Evolutionary conservation across 2,113 vertebrate genomes (phyloP).

Genomic region (Silurus glanis): DNA sequence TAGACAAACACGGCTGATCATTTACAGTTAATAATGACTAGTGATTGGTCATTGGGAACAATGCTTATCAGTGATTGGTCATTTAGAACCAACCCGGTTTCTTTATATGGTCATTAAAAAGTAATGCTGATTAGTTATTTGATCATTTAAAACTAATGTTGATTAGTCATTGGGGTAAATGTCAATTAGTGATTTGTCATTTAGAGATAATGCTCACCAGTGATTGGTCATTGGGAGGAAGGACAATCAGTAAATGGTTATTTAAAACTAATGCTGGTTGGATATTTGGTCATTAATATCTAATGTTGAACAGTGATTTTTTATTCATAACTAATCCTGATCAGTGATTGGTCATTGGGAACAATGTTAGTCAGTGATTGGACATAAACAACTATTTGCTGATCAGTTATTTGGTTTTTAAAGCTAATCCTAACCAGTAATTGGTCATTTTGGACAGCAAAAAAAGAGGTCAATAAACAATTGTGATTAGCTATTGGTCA

Average conservation of each 20-base stretch:
- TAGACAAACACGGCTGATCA: background rate
- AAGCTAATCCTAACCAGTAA: background rate
- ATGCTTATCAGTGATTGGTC: background rate
- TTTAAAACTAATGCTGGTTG: too few species aligned
- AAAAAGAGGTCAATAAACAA: background rate
- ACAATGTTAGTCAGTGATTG: too few species aligned
- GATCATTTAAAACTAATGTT: background rate
- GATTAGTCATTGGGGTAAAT: background rate
- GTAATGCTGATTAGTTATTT: background rate
- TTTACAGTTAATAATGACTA: background rate
- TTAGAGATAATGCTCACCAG: background rate
- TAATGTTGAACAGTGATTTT: too few species aligned
- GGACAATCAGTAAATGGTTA: background rate
- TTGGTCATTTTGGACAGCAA: background rate
- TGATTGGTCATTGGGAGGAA: background rate
- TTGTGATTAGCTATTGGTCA: background rate
- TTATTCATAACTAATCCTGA: too few species aligned
- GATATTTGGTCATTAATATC: too few species aligned
- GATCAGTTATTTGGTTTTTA: too few species aligned
- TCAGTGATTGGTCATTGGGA: too few species aligned
- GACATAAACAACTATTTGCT: too few species aligned
- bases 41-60: background rate
- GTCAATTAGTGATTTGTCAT: background rate
- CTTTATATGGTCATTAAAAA: background rate
- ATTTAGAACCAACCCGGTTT: background rate